Conservation (phyloP, 1,140 invertebrate species). For the Philopotamus ludificatus region DNA sequence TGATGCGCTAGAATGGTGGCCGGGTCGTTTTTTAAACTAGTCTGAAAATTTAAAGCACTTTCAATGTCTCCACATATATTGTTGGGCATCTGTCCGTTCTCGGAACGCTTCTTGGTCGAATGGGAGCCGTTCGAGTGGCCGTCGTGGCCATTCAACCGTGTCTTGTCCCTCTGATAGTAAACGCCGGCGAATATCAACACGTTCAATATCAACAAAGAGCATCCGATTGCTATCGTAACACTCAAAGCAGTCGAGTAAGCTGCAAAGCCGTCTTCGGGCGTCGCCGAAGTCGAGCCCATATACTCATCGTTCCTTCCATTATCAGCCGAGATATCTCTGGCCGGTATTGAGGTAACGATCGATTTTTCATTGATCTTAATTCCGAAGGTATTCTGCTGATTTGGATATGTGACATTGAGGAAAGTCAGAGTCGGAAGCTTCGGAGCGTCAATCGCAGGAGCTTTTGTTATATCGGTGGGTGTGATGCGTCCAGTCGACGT, state of each 20-base stretch:
- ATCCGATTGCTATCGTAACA: constrained; percentile 93
- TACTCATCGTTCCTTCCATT: constrained; percentile 46
- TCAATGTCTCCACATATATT: constrained; percentile 79
- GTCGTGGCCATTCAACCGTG: constrained; percentile 63
- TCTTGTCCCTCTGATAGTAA: constrained; percentile 89
- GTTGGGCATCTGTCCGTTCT: constrained; percentile 82
- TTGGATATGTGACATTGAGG: constrained; percentile 50
- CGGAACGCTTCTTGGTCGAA: constrained; percentile 70
- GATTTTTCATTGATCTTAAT: constrained; percentile 14
- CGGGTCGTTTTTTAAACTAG: constrained; percentile 63
- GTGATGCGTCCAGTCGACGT: constrained; percentile 56
- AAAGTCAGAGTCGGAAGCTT: constrained; percentile 51
- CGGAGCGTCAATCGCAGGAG: constrained; percentile 49
- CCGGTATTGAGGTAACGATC: constrained; percentile 15
- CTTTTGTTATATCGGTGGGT: constrained; percentile 56
- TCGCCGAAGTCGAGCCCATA: constrained; percentile 53
- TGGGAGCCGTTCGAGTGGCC: constrained; percentile 55
- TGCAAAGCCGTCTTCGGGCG: constrained; percentile 81
- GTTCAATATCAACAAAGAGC: constrained; percentile 84
- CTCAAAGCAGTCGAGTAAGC: constrained; percentile 85
- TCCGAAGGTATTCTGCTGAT: constrained; percentile 40
- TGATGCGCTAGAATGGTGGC: constrained; percentile 66
- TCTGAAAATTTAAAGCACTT: constrained; percentile 64
- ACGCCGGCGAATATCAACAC: constrained; percentile 91
- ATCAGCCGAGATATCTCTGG: constrained; percentile 37